phyloP scores from a whole-genome alignment of 2,888 invertebrate genomes.

The Chelonus formosanus region DNA sequence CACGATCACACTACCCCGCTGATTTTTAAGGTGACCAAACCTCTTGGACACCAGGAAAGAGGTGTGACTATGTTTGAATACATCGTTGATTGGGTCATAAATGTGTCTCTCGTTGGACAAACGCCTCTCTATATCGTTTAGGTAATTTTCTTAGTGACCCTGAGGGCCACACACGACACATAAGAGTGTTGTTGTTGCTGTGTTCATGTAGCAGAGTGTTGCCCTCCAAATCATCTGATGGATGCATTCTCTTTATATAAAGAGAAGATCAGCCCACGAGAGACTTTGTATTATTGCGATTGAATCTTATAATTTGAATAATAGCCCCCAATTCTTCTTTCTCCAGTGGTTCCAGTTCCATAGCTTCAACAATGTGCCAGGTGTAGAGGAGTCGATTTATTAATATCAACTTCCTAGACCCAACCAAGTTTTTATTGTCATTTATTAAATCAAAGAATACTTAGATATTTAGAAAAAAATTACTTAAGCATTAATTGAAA shows the following conservation, averaged over 20 bases:
- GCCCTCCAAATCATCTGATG: constrained; percentile 6
- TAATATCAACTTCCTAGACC: background rate
- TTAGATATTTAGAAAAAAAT: too few relatives aligned
- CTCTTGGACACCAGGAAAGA: constrained; percentile 43
- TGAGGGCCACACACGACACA: constrained; percentile 56
- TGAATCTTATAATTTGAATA: background rate
- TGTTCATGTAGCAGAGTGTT: too few relatives aligned
- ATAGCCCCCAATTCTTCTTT: too few relatives aligned
- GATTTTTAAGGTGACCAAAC: constrained; percentile 9
- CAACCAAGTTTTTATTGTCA: background rate
- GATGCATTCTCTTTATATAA: constrained; percentile 15
- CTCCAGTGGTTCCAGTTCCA: background rate
- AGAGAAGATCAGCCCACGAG: background rate
- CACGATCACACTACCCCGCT: constrained; percentile 27
- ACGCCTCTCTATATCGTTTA: constrained; percentile 48
- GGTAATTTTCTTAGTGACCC: constrained; percentile 35
- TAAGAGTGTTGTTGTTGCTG: too few relatives aligned
- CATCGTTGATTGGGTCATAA: constrained; percentile 64
- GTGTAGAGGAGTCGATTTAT: background rate
- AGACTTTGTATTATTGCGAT: background rate
- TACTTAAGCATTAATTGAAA: constrained; percentile 9
- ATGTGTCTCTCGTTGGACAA: constrained; percentile 60
- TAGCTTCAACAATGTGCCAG: background rate
- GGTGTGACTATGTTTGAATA: constrained; percentile 64
- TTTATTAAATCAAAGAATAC: too few relatives aligned